Base-by-base conservation (phyloP, 2,888 invertebrate species). In the Andricus curvator region DNA sequence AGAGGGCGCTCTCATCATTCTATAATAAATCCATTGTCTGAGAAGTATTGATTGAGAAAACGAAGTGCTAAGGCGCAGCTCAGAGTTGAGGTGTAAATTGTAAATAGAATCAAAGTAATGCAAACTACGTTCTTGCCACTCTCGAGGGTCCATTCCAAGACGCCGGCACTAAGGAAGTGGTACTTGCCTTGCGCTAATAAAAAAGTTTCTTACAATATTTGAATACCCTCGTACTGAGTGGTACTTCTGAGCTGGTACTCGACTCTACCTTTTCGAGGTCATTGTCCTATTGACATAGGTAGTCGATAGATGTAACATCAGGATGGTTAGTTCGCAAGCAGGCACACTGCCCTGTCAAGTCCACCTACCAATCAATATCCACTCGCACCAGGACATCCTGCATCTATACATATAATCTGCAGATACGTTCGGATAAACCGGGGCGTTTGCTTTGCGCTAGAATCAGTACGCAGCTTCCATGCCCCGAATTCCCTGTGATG, bases 331-430 rank as follows among this genome's bases (percentile, higher is more conserved):
- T 78, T 78, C 78, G 41, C 64, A 74, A 74, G 74, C 74, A 80
- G 79, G 80, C 77, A 78, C 81, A 80, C 78, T 78, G 82, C 79
- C 85, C 84, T 80, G 85, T 84, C 85, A 82, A 84, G 79, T 83
- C 83, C 86, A 84, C 79, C 85, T 83, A 84, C 84, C 85, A 88
- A 90, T 89, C 89, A 86, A 89, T 90, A 89, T 84, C 82, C 81
- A 83, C 80, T 79, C 78, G 82, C 83, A 79, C 77, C 74, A 74
- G 29, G 51, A 33, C 68, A 29, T 56, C 74, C 74, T 74, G 74
- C 74, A 74, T 74, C 74, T 74, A 74, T 74, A 56, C 56, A 74
- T 74, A 74, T 74, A 74, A 74, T 74, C 74, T 74, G 56, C 56
- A 74, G 74, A 74, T 74, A 74, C 56, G 74, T 74, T 33, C 56